A percentile compares a stretch with the other conserved stretches of the same genome.
Evolutionary conservation across 2,888 invertebrate species (phyloP).

Genomic region (Tryphoninae sp.): DNA sequence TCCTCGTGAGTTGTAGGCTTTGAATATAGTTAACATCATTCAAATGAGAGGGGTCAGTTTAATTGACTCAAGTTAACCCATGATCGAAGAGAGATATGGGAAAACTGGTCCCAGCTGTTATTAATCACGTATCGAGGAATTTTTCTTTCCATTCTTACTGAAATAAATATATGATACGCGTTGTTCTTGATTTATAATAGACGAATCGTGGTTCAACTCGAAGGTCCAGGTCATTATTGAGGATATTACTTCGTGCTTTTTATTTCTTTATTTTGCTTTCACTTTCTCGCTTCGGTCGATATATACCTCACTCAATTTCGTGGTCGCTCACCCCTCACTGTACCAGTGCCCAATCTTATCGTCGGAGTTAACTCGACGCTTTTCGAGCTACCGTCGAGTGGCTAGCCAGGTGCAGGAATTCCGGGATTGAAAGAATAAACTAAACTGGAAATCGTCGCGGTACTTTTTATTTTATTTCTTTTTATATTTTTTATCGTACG

Average conservation of each 20-base stretch:
- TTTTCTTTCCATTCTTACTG: too few relatives aligned
- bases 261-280: conserved; percentile 6
- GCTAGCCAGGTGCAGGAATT: background rate
- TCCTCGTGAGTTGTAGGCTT: too few relatives aligned
- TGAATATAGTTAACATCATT: too few relatives aligned
- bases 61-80: too few relatives aligned
- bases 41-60: too few relatives aligned
- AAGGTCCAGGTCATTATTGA: too few relatives aligned
- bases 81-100: too few relatives aligned
- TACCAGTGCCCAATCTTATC: conserved; percentile 14
- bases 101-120: too few relatives aligned
- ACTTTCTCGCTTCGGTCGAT: conserved; percentile 11
- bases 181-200: too few relatives aligned
- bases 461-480: conserved; percentile 1
- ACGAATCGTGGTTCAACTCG: too few relatives aligned
- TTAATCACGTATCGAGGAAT: too few relatives aligned
- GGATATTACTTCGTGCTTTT: background rate
- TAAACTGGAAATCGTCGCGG: conserved; percentile 6
- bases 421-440: conserved; percentile 21
- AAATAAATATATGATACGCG: too few relatives aligned
- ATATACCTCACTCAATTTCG: conserved; percentile 24
- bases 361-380: background rate
- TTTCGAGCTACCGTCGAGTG: background rate
- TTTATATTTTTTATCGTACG: background rate
- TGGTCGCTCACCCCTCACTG: background rate